Base-by-base conservation (phyloP, 2,113 vertebrate genomes). In the Oostethus manadensis region DNA sequence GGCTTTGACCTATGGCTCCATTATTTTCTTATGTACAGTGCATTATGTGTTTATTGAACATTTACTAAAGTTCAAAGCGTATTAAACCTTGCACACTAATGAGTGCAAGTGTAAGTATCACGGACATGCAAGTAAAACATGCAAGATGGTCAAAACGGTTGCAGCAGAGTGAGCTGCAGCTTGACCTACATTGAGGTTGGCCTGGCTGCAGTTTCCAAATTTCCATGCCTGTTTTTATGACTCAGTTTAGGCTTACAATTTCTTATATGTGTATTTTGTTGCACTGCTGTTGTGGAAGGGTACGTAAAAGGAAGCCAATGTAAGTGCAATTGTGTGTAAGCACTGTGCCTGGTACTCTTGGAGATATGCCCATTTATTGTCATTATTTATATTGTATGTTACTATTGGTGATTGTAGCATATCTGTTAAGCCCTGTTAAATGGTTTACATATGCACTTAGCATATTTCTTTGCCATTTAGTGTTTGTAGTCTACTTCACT, bases 1-100 rank as follows among this genome's bases (percentile, higher is more conserved):
- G 78, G 79, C 80, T 79, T 84, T 85, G 81, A 86, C 84, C 83
- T 84, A 77, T 80, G 75, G 84, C 74, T 79, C 77, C 75, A 58
- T 43, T 1, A 64, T 64, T 54, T 50, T 62, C 77, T 20, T 13
- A 50, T 66, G 40, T 42, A 33, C 51, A 46, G 15, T 49, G 17
- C 33, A 55, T 55, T 48, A 10, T 38, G 47, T 35, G 33, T 68
- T 44, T 62, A n/a, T 66, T 68, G 50, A 53, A 22, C 23, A 23
- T 56, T 22, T 58, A 23, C 21, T 50, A 23, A 53, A 16, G 42
- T 1, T 33, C 55, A 63, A 26, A 58, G 44, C 57, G 29, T 47
- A 20, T 60, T n/a, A 62, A 65, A 56, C n/a, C 22, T 16, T 43
- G n/a, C 1, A 47, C 20, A 73, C 13, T 13, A 40, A 20, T 55